phyloP scores from a whole-genome alignment of 2,888 invertebrate species.

The Acanthosepion lycidas region DNA sequence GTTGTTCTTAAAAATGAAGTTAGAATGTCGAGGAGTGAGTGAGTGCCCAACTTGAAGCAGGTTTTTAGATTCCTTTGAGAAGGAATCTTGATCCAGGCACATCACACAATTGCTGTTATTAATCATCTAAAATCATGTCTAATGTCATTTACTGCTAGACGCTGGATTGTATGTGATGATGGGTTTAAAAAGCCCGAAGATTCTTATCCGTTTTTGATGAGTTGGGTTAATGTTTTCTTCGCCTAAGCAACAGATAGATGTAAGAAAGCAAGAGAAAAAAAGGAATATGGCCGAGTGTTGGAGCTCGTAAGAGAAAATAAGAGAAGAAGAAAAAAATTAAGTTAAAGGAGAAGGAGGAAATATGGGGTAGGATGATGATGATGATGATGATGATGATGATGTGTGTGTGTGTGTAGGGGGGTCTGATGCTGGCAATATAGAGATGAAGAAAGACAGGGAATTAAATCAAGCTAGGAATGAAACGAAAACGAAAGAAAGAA shows the following conservation, averaged over 20 bases:
- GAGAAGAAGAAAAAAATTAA: background rate
- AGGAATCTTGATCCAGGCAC: background rate
- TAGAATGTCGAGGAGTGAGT: too few species aligned
- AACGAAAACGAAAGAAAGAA: background rate
- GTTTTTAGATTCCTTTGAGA: background rate
- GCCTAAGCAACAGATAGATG: background rate
- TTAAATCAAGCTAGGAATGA: background rate
- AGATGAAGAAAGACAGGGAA: background rate
- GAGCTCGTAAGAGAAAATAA: background rate
- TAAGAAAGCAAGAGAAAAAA: background rate
- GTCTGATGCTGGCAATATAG: background rate
- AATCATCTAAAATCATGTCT: background rate
- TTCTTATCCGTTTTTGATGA: constrained; percentile 33
- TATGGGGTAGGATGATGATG: background rate
- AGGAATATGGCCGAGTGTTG: background rate
- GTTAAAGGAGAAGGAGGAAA: background rate
- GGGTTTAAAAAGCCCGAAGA: background rate
- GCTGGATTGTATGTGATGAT: too few species aligned
- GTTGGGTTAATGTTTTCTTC: background rate
- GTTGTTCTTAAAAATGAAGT: too few species aligned
- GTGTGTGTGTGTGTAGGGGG: background rate
- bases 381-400: too few species aligned
- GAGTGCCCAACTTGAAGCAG: background rate
- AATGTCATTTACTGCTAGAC: background rate
- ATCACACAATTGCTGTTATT: background rate